Conservation (phyloP, 1,140 invertebrate species). For the Zaprionus capensis region DNA sequence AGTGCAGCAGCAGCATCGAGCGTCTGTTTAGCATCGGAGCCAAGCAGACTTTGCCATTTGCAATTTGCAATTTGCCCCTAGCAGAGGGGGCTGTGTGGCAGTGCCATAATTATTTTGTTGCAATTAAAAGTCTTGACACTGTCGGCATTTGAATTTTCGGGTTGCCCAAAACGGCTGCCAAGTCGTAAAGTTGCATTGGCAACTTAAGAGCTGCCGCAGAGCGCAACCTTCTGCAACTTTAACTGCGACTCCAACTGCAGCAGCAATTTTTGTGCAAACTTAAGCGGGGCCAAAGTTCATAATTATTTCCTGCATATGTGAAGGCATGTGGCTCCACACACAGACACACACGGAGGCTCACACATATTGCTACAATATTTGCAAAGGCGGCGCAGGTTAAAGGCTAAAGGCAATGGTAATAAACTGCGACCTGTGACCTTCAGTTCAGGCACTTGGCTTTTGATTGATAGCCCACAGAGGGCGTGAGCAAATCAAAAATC, state of each 20-base stretch:
- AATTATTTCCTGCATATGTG: slow-evolving; percentile 57
- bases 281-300: slow-evolving; percentile 49
- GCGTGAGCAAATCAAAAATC: slow-evolving; percentile 42
- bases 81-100: slow-evolving; percentile 17
- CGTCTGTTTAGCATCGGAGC: slow-evolving; percentile 56
- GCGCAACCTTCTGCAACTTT: neutral
- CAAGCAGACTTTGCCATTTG: slow-evolving; percentile 31
- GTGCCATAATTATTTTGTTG: slow-evolving; percentile 81
- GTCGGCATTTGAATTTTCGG: slow-evolving; percentile 53
- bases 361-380: slow-evolving; percentile 19
- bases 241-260: slow-evolving; percentile 14
- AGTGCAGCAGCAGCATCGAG: slow-evolving; percentile 57
- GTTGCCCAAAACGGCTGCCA: slow-evolving; percentile 2
- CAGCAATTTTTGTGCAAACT: slow-evolving; percentile 48
- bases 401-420: neutral
- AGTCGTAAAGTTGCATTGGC: slow-evolving; percentile 50
- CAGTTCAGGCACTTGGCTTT: slow-evolving; percentile 12
- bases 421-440: slow-evolving; percentile 28
- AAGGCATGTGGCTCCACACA: neutral
- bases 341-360: neutral
- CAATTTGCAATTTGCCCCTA: slow-evolving; percentile 61
- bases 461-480: slow-evolving; percentile 33
- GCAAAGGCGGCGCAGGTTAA: slow-evolving; percentile 5
- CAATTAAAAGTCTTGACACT: slow-evolving; percentile 81
- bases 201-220: slow-evolving; percentile 23